These are phyloP conservation scores for Odontothrips loti DNA, from an alignment of 2,888 invertebrate genomes.

Conservation along the genomic window DNA sequence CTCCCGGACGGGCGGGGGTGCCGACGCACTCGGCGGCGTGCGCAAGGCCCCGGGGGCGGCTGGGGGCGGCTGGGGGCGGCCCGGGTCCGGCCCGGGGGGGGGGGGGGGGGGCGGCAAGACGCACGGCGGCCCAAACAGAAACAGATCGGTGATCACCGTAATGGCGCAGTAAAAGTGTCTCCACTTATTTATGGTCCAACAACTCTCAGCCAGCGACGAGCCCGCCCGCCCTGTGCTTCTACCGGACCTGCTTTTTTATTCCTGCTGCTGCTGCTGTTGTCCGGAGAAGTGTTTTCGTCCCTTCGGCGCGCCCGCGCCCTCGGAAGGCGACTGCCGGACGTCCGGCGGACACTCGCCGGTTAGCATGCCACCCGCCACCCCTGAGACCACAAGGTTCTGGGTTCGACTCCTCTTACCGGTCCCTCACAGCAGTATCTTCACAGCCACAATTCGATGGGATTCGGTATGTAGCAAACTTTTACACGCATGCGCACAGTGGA, in stretches of 20 bases:
- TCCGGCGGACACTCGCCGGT: too few species aligned
- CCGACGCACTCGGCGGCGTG: neutral
- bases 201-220: neutral
- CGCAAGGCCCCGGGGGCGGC: too few species aligned
- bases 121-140: neutral
- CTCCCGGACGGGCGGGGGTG: neutral
- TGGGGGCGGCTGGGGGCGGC: neutral
- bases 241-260: neutral
- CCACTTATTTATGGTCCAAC: conserved; percentile 20
- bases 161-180: conserved; percentile 22
- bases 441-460: too few species aligned
- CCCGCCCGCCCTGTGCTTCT: neutral
- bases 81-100: neutral
- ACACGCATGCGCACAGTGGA: too few species aligned
- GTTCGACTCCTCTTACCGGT: too few species aligned
- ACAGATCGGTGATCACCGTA: conserved; percentile 15
- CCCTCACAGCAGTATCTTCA: too few species aligned
- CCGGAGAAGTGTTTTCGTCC: neutral
- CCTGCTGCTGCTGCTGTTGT: neutral
- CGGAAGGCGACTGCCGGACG: too few species aligned
- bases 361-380: too few species aligned
- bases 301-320: neutral
- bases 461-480: too few species aligned
- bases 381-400: too few species aligned
- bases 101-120: neutral